Percentiles rank a stretch among this genome's conserved stretches.
Evolutionary conservation across 1,140 invertebrate species (phyloP).

Genomic region (Chelonus insularis): DNA sequence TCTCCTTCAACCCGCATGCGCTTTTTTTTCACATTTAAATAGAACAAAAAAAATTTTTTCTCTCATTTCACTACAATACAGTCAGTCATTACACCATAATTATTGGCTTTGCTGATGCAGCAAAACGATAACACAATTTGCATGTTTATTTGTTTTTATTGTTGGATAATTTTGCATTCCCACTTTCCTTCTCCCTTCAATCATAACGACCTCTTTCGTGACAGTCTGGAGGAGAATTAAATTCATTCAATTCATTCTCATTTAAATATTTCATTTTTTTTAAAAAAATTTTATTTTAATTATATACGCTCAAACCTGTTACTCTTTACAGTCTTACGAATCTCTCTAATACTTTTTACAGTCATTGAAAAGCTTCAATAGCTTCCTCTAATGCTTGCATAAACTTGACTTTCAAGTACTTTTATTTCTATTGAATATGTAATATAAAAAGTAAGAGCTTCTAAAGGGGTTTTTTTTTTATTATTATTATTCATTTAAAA

Average conservation of each 20-base stretch:
- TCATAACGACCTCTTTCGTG: conserved; percentile 62
- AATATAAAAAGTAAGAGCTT: neutral
- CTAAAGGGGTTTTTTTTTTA: neutral
- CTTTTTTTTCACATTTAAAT: conserved; percentile 19
- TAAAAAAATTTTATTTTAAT: conserved; percentile 20
- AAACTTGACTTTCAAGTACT: conserved; percentile 5
- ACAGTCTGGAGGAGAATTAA: conserved; percentile 59
- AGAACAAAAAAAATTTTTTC: conserved; percentile 30
- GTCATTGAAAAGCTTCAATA: conserved; percentile 3
- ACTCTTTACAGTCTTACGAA: neutral
- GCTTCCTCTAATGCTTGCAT: neutral
- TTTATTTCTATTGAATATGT: conserved; percentile 1
- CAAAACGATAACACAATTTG: conserved; percentile 2
- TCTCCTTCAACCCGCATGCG: conserved; percentile 28
- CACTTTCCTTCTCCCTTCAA: conserved; percentile 33
- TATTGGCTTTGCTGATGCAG: conserved; percentile 28
- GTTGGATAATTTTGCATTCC: conserved; percentile 28
- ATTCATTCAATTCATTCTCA: conserved; percentile 29
- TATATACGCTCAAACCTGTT: conserved; percentile 56
- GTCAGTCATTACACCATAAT: conserved; percentile 29
- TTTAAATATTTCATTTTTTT: conserved; percentile 42
- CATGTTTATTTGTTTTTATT: conserved; percentile 28
- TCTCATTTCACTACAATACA: conserved; percentile 18
- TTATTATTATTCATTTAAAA: no score
- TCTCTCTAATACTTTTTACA: neutral